Evolutionary conservation across 2,113 vertebrate species (phyloP).

Genomic region (Anolis carolinensis): DNA sequence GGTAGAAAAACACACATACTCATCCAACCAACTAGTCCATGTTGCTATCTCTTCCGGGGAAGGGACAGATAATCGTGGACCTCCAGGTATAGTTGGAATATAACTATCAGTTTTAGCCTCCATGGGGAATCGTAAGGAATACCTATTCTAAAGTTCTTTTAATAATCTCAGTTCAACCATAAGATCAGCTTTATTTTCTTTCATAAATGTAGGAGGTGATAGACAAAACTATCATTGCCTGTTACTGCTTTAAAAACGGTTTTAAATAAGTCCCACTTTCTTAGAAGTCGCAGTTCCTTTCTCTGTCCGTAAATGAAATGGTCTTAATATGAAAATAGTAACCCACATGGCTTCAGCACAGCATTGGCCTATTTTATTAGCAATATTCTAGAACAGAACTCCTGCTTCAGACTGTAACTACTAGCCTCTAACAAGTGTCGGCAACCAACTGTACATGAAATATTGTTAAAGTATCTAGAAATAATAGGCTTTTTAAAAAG

Average conservation of each 20-base stretch:
- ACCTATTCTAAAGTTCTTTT: background rate
- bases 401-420: slow-evolving; percentile 59
- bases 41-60: background rate
- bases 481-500: slow-evolving; percentile 74
- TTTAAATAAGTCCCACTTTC: slow-evolving; percentile 6
- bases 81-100: background rate
- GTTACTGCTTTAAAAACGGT: rapidly evolving
- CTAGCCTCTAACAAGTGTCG: slow-evolving; percentile 72
- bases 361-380: slow-evolving; percentile 71
- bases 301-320: background rate
- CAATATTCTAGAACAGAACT: slow-evolving; percentile 60
- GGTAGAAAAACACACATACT: background rate
- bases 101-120: background rate
- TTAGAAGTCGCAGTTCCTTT: background rate
- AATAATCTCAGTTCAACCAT: background rate
- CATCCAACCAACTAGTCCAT: background rate
- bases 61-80: background rate
- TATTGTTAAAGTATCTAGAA: slow-evolving; percentile 72
- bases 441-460: slow-evolving; percentile 71
- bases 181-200: background rate
- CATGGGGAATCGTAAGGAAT: background rate
- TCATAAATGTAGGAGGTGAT: background rate
- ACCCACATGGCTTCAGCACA: slow-evolving; percentile 29
- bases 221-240: rapidly evolving
- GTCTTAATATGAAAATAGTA: slow-evolving; percentile 31